These are phyloP conservation scores for Penaeus japonicus DNA, from an alignment of 1,140 invertebrate genomes.

Conservation along the genomic window DNA sequence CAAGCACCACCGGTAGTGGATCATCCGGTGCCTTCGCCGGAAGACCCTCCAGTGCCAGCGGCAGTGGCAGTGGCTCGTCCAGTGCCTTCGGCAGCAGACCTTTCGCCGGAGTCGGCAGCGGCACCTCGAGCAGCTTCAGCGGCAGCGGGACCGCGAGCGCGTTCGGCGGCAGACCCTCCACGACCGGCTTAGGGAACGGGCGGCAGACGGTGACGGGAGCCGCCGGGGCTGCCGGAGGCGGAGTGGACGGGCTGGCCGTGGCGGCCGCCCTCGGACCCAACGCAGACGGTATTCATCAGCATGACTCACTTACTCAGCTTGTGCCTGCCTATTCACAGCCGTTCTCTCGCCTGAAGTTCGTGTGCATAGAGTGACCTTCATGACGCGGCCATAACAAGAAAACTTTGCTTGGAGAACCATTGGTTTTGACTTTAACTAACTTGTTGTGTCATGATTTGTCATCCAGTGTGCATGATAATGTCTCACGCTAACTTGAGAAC, in stretches of 20 bases:
- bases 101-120: constrained; percentile 61
- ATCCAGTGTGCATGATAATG: too few relatives aligned
- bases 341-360: neutral
- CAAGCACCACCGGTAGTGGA: neutral
- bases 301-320: neutral
- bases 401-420: neutral
- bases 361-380: neutral
- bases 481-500: too few relatives aligned
- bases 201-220: neutral
- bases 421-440: neutral
- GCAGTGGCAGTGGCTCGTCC: too few relatives aligned
- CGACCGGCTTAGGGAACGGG: neutral
- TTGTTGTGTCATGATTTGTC: too few relatives aligned
- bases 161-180: neutral
- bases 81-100: constrained; percentile 61
- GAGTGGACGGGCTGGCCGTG: neutral
- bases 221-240: neutral
- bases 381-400: neutral
- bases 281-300: constrained; percentile 6
- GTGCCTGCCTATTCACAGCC: too few relatives aligned
- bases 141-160: constrained; percentile 60
- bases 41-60: too few relatives aligned
- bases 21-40: too few relatives aligned
- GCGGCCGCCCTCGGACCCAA: neutral
- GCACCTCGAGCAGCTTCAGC: constrained; percentile 61